phyloP scores from a whole-genome alignment of 2,797 vertebrate genomes.

The Amazona finschi region DNA sequence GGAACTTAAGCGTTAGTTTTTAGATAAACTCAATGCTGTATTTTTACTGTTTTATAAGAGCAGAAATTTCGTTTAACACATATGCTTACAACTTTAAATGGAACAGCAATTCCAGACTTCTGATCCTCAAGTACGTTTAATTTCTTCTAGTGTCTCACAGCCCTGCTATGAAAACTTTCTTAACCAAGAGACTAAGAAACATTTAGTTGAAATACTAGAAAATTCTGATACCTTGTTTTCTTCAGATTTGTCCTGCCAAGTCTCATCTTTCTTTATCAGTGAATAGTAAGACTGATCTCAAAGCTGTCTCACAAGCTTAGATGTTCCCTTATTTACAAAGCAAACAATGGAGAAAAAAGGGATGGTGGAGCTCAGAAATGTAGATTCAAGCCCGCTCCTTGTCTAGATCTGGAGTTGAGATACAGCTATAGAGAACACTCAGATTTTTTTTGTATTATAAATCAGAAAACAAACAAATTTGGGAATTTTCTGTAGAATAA shows the following conservation, averaged over 20 bases:
- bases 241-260: neutral
- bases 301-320: neutral
- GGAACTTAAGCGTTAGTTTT: neutral
- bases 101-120: neutral
- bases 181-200: neutral
- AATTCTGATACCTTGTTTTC: neutral
- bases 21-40: neutral
- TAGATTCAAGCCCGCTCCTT: neutral
- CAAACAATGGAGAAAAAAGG: neutral
- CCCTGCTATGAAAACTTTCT: neutral
- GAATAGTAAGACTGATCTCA: neutral
- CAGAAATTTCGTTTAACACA: neutral
- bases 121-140: neutral
- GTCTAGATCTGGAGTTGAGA: neutral
- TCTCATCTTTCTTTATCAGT: neutral
- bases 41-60: neutral
- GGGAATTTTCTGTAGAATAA: neutral
- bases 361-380: neutral
- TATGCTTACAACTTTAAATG: neutral
- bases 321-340: neutral
- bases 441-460: neutral
- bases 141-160: neutral
- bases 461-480: neutral
- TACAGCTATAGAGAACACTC: neutral
- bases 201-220: neutral